Conservation (phyloP, 2,888 invertebrate genomes). For the Scaptomyza tumidula region DNA sequence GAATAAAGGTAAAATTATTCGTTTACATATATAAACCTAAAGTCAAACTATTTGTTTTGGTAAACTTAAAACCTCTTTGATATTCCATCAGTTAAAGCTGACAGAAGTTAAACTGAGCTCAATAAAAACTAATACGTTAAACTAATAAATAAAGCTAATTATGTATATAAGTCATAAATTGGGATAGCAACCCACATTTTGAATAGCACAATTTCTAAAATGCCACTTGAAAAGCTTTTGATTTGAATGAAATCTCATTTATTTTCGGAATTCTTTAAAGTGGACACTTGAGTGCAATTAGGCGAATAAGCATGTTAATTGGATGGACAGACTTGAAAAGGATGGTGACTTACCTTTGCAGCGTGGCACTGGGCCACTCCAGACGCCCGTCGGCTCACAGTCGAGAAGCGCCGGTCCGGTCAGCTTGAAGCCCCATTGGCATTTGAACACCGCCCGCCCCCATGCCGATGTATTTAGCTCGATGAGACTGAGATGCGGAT, state of each 20-base stretch:
- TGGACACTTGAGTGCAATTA: background rate
- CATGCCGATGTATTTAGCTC: slow-evolving; percentile 93
- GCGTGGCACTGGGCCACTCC: slow-evolving; percentile 91
- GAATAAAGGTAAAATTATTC: too few species aligned
- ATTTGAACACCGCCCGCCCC: slow-evolving; percentile 92
- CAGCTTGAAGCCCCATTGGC: slow-evolving; percentile 93
- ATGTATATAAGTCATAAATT: too few species aligned
- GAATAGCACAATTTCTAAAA: too few species aligned
- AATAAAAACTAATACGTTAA: too few species aligned
- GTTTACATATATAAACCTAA: too few species aligned
- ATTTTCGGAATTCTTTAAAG: background rate
- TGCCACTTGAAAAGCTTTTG: too few species aligned
- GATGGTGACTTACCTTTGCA: slow-evolving; percentile 88
- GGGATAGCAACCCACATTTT: too few species aligned
- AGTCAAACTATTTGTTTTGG: too few species aligned
- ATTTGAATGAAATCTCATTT: background rate
- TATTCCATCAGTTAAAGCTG: too few species aligned
- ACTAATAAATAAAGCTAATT: too few species aligned
- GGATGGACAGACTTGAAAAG: background rate
- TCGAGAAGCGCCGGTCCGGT: slow-evolving; percentile 91
- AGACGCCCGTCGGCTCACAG: slow-evolving; percentile 91
- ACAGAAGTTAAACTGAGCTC: too few species aligned
- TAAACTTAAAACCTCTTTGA: too few species aligned
- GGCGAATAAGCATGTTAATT: background rate
- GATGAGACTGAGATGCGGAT: slow-evolving; percentile 90